Evolutionary conservation across 2,888 invertebrate species (phyloP), one percentile per base, ranked within the genome.

Genomic region (Bombylius major): DNA sequence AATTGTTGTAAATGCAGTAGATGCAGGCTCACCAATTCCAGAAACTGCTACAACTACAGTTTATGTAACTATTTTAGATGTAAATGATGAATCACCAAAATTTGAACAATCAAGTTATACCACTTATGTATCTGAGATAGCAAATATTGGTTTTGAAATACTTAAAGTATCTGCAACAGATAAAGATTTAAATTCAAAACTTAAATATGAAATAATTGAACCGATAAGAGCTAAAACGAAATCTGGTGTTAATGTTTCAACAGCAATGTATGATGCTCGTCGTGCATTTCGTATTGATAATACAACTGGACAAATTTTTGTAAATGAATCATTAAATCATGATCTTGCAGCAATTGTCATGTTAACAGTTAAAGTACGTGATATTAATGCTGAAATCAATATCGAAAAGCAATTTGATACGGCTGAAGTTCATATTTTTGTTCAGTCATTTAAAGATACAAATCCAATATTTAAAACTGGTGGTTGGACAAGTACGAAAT

Each of bases 41-140:
- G 87, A 87, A 75, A 88, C 88, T 0, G 88, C 87, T 0, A 86
- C 87, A 0, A 83, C 88, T 0, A 86, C 84, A 0, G 85, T 84
- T 1, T 83, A 81, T 56, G 82, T 89, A 4, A 82, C 80, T 47
- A 80, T 89, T 5, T 77, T 82, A 63, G 88, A 88, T 63, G 84
- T 87, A 0, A 91, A 91, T 64, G 87, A 92, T 66, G 90, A 90
- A 65, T 81, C 87, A 14, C 92, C 92, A 0, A 79, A 70, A 58
- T 91, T 92, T 62, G 82, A 79, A 54, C 77, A 78, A 50, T 72
- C 76, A 6, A 82, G 82, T 60, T 80, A 80, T 53, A 78, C 82
- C 0, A 82, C 83, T 33, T 86, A 87, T 62, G 81, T 87, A 6
- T 86, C 86, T 0, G 87, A 87, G 67, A 78, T 82, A 63, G 80